Base-by-base conservation (phyloP, 2,797 vertebrate species). In the Kryptopterus vitreolus region DNA sequence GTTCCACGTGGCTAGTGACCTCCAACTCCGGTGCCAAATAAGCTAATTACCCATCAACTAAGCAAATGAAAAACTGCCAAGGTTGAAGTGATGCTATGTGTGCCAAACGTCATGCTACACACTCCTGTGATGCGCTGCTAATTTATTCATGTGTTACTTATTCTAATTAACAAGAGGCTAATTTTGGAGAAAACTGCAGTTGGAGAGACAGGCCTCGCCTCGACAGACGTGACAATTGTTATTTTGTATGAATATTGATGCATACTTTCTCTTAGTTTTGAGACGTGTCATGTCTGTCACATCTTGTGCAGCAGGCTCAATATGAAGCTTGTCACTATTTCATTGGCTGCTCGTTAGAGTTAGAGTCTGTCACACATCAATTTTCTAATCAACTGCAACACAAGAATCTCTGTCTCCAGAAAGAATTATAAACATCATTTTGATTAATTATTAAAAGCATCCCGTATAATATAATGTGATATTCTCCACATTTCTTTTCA, bases 401-500 rank as follows among this genome's bases (percentile, higher is more conserved):
- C 87, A 83, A 38, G 82, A 35, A 71, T 86, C 83, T 79, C 79
- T 57, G 55, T 85, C n/a, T 87, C 3, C 86, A 87, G 87, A 90
- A 82, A 87, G 87, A 35, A 55, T 35, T 33, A 0, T 3, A 18
- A 55, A 55, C 35, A 20, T 22, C 2, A 35, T 55, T 72, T 84
- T 90, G 88, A 91, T 92, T 83, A 91, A 91, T 88, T 90, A 93
- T 92, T 91, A 90, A 92, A 90, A 91, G 76, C 7, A 82, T 84
- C 84, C 88, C 89, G 87, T 86, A 87, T 84, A 89, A 65, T 24
- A 53, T 16, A 35, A 77, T 4, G 15, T 66, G 16, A 68, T 68
- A 57, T 43, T 33, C 26, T 24, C 7, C 1, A 18, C 8, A 26
- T 43, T 58, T 31, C n/a, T n/a, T 66, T 57, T 63, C 38, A 71